Evolutionary conservation across 2,113 vertebrate genomes (phyloP), one percentile per base, ranked within the genome.

Genomic region (Hippocampus mohnikei): DNA sequence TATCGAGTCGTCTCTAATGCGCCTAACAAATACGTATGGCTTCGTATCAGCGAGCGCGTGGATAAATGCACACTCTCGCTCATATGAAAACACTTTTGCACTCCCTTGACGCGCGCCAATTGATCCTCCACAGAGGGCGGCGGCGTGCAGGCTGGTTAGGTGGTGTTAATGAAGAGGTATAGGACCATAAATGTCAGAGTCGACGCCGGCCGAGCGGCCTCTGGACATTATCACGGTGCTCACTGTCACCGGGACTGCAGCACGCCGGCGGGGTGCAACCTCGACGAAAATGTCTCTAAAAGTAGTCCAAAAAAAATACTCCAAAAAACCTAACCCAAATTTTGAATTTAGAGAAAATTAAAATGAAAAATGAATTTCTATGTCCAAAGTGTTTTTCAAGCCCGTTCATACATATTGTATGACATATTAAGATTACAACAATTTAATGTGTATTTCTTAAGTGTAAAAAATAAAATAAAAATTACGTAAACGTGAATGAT

Each of bases 101-200:
- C 74, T 52, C 23, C 72, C 25, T 15, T 27, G 62, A 67, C 56
- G 46, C 65, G 41, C 48, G 46, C 27, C 23, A 16, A 65, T 64
- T 42, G 48, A n/a, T 67, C 15, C 16, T 33, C 65, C 79, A 77
- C 80, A 50, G 82, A 76, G 78, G 68, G 72, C 60, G 73, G 74
- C 73, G 87, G 85, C 82, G 90, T 75, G 90, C 77, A 78, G 88
- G 91, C 91, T 88, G 92, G 93, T 94, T 94, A 94, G 92, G 86
- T 94, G 92, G 92, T 93, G 92, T 87, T 94, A 94, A 95, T 94
- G 92, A 95, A 90, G 93, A 92, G 93, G 91, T 92, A 91, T 91
- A 91, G 91, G 91, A 91, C 90, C 89, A 82, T 93, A 94, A 93
- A 92, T 89, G 93, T 92, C 94, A 94, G 91, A 89, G 91, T 88